A percentile compares a stretch with the other conserved stretches of the same genome.
phyloP scores from a whole-genome alignment of 2,797 vertebrate species.

The Cheirogaleus major region DNA sequence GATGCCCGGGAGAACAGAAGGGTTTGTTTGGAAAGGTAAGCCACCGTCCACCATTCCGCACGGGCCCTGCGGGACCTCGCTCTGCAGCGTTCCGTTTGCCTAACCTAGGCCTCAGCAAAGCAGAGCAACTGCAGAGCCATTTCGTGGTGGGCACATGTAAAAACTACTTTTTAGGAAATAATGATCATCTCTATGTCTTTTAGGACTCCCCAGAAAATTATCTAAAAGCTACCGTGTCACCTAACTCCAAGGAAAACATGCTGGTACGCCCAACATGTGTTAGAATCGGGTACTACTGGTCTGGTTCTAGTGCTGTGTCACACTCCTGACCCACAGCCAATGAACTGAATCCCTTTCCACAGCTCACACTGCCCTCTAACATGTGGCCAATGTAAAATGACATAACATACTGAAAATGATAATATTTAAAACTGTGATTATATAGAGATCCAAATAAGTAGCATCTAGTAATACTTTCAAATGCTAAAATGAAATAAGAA shows the following conservation, averaged over 20 bases:
- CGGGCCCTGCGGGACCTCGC: too few species aligned
- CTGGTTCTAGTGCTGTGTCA: constrained; percentile 71
- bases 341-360: constrained; percentile 75
- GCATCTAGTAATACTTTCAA: not conserved
- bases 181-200: not conserved
- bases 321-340: constrained; percentile 44
- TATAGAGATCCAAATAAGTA: not conserved
- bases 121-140: not conserved
- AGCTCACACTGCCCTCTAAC: constrained; percentile 66
- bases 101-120: not conserved
- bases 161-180: not conserved
- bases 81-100: not conserved
- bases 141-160: not conserved
- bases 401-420: constrained; percentile 60
- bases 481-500: not conserved
- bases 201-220: not conserved
- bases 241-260: not conserved
- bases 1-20: not conserved
- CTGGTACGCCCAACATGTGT: constrained; percentile 17
- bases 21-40: not conserved
- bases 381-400: constrained; percentile 71
- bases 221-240: not conserved
- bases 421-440: not conserved
- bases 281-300: constrained; percentile 64
- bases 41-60: fast-evolving